phyloP scores from a whole-genome alignment of 2,797 vertebrate species.

The Taenioides sp. region DNA sequence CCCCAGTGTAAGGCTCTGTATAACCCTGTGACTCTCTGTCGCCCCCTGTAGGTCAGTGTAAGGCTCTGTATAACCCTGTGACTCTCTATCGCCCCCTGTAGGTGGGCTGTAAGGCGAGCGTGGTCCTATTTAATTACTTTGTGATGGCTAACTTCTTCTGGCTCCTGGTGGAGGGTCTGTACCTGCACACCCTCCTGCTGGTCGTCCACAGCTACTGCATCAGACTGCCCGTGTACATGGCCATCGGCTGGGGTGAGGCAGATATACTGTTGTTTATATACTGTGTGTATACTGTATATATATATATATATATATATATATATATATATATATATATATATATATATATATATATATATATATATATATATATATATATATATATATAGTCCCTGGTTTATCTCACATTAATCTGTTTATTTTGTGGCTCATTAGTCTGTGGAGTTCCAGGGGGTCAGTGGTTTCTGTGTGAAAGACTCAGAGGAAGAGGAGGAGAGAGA shows the following conservation, averaged over 20 bases:
- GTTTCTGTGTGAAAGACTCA: too few species aligned
- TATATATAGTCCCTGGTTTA: neutral
- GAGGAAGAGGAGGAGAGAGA: too few species aligned
- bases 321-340: too few species aligned
- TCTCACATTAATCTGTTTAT: too few species aligned
- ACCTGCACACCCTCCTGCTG: slow-evolving; percentile 89
- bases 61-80: neutral
- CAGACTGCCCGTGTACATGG: slow-evolving; percentile 80
- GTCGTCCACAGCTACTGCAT: slow-evolving; percentile 80
- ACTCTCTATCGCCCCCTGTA: slow-evolving; percentile 41
- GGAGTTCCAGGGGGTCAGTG: too few species aligned
- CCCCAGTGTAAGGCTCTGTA: neutral
- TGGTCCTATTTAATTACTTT: slow-evolving; percentile 90
- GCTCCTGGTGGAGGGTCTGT: slow-evolving; percentile 92
- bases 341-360: too few species aligned
- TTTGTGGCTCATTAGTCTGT: too few species aligned
- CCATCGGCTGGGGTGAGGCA: slow-evolving; percentile 73
- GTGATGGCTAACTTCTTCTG: slow-evolving; percentile 95
- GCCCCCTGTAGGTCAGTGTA: neutral
- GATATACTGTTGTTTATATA: too few species aligned
- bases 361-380: too few species aligned
- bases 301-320: too few species aligned
- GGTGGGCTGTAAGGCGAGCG: slow-evolving; percentile 87
- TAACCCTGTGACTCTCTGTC: neutral
- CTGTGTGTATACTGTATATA: too few species aligned